Evolutionary conservation across 2,113 vertebrate species (phyloP), one percentile per base, ranked within the genome.

Genomic region (Cranoglanis bouderius): DNA sequence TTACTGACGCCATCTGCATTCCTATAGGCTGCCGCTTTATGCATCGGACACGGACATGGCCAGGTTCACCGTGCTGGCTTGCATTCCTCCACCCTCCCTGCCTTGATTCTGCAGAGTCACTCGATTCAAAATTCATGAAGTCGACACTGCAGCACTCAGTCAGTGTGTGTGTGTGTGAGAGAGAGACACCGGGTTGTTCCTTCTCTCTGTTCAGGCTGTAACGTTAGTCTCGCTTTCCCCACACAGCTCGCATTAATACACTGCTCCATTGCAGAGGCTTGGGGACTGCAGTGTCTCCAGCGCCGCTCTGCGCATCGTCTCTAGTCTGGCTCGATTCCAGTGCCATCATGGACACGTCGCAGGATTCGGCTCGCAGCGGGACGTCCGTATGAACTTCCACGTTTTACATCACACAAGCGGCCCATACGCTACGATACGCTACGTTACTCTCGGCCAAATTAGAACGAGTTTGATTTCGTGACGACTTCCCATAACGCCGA

Each of bases 241-340:
- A 91, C 88, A 59, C 85, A 51, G 89, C 87, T 81, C 91, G 13
- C 89, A 89, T 90, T 89, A 84, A 83, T 85, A 86, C 53, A 90
- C 82, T 83, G 57, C 83, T 88, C 59, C 35, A 89, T 87, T 81
- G 83, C 46, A 67, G 72, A 90, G 92, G 90, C 86, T 89, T 59
- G 77, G 91, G 91, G 90, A 92, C 89, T 91, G 90, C 92, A 88
- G 85, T 88, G 92, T 89, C 88, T 93, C 88, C 92, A 94, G 65
- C 92, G 92, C 94, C 93, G 92, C 89, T 90, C 92, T 93, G 93
- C 91, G 92, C 88, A 93, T 93, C 94, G 84, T 74, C 88, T 90
- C 90, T 89, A 90, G 88, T 92, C 91, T 92, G 88, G 82, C 86
- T 32, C n/a, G 89, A 55, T 65, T 88, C 65, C 83, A 88, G 89